phyloP scores from a whole-genome alignment of 1,140 invertebrate species.

The Bombyx mori region ASM3026992v2 NC_085111.1:5552501-5553000 shows the following conservation, averaged over 20 bases:
- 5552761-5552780: constrained; percentile 91
- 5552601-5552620: too few relatives aligned
- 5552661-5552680: too few relatives aligned
- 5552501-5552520: too few relatives aligned
- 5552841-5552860: constrained; percentile 94
- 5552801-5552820: constrained; percentile 93
- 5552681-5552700: too few relatives aligned
- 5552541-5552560: too few relatives aligned
- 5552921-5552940: constrained; percentile 92
- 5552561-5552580: too few relatives aligned
- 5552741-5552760: constrained; percentile 95
- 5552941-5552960: constrained; percentile 93
- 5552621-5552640: background rate
- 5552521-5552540: too few relatives aligned
- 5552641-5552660: too few relatives aligned
- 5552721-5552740: constrained; percentile 11
- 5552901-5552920: constrained; percentile 94
- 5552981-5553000: too few relatives aligned
- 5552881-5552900: constrained; percentile 88
- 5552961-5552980: constrained; percentile 48
- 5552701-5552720: too few relatives aligned
- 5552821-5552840: constrained; percentile 96
- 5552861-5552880: constrained; percentile 89
- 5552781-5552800: constrained; percentile 87
- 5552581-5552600: too few relatives aligned